A percentile compares a stretch with the other conserved stretches of the same genome.
Conservation (phyloP, 92 coral and sea anemone genomes). For the Bergia sp. region DNA sequence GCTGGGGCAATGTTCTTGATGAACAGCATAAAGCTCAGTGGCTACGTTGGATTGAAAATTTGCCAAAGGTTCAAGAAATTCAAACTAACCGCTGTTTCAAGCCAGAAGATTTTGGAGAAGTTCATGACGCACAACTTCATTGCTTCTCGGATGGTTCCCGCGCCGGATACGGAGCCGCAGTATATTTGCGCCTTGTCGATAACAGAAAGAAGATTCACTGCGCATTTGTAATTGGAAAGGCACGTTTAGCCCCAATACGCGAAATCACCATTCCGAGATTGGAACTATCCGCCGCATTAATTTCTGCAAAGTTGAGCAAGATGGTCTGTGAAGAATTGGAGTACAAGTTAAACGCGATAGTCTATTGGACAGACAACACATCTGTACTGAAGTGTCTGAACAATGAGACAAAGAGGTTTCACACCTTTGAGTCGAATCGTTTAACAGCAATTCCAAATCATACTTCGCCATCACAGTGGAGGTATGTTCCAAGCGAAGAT, state of each 20-base stretch:
- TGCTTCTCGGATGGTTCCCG: constrained; percentile 57
- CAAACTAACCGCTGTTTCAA: constrained; percentile 46
- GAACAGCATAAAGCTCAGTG: constrained; percentile 46
- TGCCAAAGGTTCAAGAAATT: constrained; percentile 37
- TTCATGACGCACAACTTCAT: constrained; percentile 50
- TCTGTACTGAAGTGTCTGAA: constrained; percentile 49
- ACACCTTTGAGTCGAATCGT: constrained; percentile 41
- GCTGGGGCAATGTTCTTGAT: constrained; percentile 48
- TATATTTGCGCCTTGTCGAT: constrained; percentile 53
- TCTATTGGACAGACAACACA: constrained; percentile 56
- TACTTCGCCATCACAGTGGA: constrained; percentile 49
- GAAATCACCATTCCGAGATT: constrained; percentile 58
- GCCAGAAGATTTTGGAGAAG: constrained; percentile 49
- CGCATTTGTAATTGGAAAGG: constrained; percentile 59
- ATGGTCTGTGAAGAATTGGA: constrained; percentile 50
- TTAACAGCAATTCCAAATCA: constrained; percentile 29
- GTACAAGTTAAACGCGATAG: constrained; percentile 14
- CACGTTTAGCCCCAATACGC: constrained; percentile 53
- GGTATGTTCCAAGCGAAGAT: constrained; percentile 52
- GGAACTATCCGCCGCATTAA: constrained; percentile 54
- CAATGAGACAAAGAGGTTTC: constrained; percentile 44
- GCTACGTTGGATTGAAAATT: constrained; percentile 49
- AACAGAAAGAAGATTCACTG: constrained; percentile 33
- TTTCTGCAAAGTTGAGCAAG: constrained; percentile 42
- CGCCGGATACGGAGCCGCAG: constrained; percentile 54